Base-by-base conservation (phyloP, 2,888 invertebrate species). In the Mechanitis messenoides region DNA sequence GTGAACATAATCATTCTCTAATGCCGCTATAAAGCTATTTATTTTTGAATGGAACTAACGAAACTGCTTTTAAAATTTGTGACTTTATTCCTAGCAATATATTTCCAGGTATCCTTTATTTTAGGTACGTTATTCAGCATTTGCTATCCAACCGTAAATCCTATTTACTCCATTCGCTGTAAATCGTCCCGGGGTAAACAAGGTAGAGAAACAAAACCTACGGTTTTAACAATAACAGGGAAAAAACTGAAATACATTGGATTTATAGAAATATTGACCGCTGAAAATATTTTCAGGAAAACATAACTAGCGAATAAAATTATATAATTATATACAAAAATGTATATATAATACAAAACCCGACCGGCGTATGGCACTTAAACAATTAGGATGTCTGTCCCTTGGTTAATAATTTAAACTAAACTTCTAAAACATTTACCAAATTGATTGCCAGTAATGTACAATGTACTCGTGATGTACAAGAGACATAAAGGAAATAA, bases 91-190 rank as follows among this genome's bases (percentile, higher is more conserved):
- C 50, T 6, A 31, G 50, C 50, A 50, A 50, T 50, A 50, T 50
- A 50, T 50, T 50, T 6, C 7, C 31, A 50, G 50, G 50, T 38
- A 54, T 53, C 42, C 57, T 45, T 60, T 59, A 60, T 57, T 62
- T 55, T 55, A 54, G 57, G 53, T 58, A 58, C 59, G 59, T 55
- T 59, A 59, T 58, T 47, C 62, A 62, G 62, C 55, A 53, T 62
- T 64, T 60, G 61, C 60, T 81, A 75, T 71, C 79, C 76, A 74
- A 60, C 59, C 59, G 65, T 63, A 56, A 63, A 65, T 67, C 61
- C 61, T 67, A 65, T 67, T 67, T 65, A 63, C 59, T 59, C 61
- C 53, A 63, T 53, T 55, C 65, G 62, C 64, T 64, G 62, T 68
- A 69, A 69, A 69, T 65, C 63, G 64, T 64, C 61, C 63, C 60